phyloP scores from a whole-genome alignment of 2,113 vertebrate species.

The Podarcis raffonei region DNA sequence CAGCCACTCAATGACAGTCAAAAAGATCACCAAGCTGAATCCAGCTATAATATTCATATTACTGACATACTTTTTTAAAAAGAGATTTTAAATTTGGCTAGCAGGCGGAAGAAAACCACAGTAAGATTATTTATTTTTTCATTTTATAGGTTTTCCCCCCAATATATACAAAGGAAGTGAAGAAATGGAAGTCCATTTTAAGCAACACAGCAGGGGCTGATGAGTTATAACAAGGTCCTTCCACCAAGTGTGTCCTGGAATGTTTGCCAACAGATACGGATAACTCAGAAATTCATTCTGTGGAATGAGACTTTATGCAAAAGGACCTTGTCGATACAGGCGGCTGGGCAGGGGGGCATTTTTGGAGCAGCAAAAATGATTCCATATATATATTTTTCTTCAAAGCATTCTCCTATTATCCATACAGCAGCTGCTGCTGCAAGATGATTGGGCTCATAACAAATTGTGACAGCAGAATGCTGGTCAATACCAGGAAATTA shows the following conservation, averaged over 20 bases:
- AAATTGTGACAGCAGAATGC: neutral
- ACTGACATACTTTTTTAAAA: conserved; percentile 8
- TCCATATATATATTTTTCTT: neutral
- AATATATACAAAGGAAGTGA: neutral
- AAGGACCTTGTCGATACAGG: neutral
- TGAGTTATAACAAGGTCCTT: neutral
- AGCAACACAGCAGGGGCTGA: neutral
- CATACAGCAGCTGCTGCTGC: neutral
- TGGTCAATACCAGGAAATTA: neutral
- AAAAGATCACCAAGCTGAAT: conserved; percentile 15
- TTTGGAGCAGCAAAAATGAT: neutral
- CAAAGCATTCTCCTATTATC: neutral
- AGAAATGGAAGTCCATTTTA: neutral
- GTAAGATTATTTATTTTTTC: neutral
- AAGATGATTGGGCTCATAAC: neutral
- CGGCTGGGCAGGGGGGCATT: neutral
- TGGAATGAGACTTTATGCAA: neutral
- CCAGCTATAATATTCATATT: conserved; percentile 23
- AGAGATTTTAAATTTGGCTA: conserved; percentile 7
- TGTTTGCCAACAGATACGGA: neutral
- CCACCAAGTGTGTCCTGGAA: accelerated
- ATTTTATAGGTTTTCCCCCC: neutral
- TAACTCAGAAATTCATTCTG: neutral
- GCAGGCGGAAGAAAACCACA: neutral
- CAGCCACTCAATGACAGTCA: neutral